These are phyloP conservation scores for Sabatieria punctata DNA, from an alignment of 2,888 invertebrate species.

Conservation along the genomic window DNA sequence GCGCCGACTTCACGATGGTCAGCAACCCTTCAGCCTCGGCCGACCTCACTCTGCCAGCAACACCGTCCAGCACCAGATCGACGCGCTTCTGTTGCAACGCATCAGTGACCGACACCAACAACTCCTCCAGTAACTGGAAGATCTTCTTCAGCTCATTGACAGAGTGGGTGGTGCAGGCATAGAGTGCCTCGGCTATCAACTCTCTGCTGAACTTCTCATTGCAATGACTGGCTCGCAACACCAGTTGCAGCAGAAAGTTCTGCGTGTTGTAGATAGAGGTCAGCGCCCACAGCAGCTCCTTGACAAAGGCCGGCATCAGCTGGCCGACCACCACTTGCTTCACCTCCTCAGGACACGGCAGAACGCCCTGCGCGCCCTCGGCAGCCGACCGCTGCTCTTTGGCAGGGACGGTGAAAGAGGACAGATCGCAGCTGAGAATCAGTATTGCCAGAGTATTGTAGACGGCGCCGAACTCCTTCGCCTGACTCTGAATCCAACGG, in stretches of 20 bases:
- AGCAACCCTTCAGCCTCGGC: conserved; percentile 29
- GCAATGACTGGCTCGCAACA: conserved; percentile 32
- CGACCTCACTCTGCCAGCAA: conserved; percentile 27
- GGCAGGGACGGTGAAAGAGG: not conserved
- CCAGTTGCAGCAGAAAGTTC: conserved; percentile 29
- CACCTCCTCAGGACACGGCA: not conserved
- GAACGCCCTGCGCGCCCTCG: not conserved
- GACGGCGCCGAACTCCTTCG: conserved; percentile 36
- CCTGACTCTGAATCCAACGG: conserved; percentile 37
- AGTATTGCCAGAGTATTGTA: conserved; percentile 35
- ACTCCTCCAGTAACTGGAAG: conserved; percentile 18
- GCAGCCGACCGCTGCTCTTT: too few species aligned
- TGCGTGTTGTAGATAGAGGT: not conserved
- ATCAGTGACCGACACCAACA: conserved; percentile 17
- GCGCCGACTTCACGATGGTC: conserved; percentile 29
- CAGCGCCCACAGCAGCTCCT: conserved; percentile 8
- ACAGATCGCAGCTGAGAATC: conserved; percentile 33
- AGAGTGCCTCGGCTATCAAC: conserved; percentile 26
- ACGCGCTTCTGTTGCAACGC: conserved; percentile 31
- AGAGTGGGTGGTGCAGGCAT: conserved; percentile 14
- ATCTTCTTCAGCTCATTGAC: conserved; percentile 37
- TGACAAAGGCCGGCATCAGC: not conserved
- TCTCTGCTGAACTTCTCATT: conserved; percentile 30
- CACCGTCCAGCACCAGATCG: conserved; percentile 34
- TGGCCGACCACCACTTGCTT: not conserved